Conservation (phyloP, 2,113 vertebrate genomes). For the Phrynosoma blainvillii region DNA sequence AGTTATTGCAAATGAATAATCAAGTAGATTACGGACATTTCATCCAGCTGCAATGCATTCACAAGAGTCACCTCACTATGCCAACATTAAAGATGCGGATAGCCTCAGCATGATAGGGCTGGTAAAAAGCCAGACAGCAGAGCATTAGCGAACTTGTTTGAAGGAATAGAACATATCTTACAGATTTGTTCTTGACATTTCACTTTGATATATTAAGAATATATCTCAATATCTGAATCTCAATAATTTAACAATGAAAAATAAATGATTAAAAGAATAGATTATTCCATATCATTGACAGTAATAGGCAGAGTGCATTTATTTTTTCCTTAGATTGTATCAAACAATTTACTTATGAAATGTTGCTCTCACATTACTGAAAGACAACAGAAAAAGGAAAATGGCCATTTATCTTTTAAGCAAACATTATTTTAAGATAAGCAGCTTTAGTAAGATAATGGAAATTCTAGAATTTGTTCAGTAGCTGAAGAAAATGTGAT, state of each 20-base stretch:
- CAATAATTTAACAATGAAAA: slow-evolving; percentile 20
- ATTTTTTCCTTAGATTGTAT: background rate
- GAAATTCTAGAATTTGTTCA: background rate
- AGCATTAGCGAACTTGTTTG: background rate
- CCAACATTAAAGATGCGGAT: background rate
- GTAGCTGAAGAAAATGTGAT: background rate
- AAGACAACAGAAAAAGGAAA: background rate
- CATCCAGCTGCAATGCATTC: background rate
- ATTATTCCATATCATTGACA: slow-evolving; percentile 10
- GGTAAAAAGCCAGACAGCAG: background rate
- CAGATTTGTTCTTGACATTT: background rate
- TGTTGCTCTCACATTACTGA: slow-evolving; percentile 4
- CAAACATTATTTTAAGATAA: background rate
- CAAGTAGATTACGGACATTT: background rate
- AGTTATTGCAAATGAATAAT: background rate
- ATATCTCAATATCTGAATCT: background rate
- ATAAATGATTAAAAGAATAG: background rate
- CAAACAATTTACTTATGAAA: slow-evolving; percentile 12
- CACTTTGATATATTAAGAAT: slow-evolving; percentile 30
- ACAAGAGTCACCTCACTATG: background rate
- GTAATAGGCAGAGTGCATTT: background rate
- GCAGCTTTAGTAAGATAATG: background rate
- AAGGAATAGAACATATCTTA: slow-evolving; percentile 7
- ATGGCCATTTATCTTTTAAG: accelerated
- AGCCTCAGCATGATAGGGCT: background rate